A percentile compares a stretch with the other conserved stretches of the same genome.
Evolutionary conservation across 2,113 vertebrate genomes (phyloP).

Genomic region (Limnothrissa miodon): DNA sequence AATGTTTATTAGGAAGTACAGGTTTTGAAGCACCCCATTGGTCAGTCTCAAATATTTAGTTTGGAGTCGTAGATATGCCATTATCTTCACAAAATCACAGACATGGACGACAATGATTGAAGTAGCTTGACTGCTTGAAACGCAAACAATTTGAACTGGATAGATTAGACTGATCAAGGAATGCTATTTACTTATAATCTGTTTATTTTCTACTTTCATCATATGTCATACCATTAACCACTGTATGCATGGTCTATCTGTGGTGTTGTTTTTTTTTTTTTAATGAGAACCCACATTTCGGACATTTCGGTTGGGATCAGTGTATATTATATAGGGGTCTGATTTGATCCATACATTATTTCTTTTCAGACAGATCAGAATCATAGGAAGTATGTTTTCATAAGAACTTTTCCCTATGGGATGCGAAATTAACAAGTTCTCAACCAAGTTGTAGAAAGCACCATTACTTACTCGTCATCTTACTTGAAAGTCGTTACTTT

Average conservation of each 20-base stretch:
- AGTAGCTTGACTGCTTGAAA: neutral
- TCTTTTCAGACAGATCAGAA: too few relatives aligned
- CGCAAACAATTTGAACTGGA: neutral
- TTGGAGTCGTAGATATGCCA: neutral
- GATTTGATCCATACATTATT: too few relatives aligned
- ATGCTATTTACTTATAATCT: neutral
- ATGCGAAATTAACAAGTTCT: neutral
- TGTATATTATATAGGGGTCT: too few relatives aligned
- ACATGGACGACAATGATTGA: neutral
- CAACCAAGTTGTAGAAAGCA: neutral
- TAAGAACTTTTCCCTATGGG: too few relatives aligned
- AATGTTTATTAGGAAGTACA: constrained; percentile 66
- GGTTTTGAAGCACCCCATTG: constrained; percentile 43
- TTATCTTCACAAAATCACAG: neutral
- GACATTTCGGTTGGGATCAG: too few relatives aligned
- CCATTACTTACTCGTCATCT: too few relatives aligned
- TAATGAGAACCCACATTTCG: neutral
- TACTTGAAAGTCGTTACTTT: too few relatives aligned
- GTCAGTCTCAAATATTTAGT: constrained; percentile 29
- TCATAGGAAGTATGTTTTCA: too few relatives aligned
- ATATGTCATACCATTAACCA: neutral
- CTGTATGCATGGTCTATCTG: neutral
- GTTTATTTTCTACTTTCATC: neutral
- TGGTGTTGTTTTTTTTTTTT: neutral
- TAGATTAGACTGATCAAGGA: neutral